Evolutionary conservation across 1,140 invertebrate genomes (phyloP).

Genomic region (Apocrypta bakeri): DNA sequence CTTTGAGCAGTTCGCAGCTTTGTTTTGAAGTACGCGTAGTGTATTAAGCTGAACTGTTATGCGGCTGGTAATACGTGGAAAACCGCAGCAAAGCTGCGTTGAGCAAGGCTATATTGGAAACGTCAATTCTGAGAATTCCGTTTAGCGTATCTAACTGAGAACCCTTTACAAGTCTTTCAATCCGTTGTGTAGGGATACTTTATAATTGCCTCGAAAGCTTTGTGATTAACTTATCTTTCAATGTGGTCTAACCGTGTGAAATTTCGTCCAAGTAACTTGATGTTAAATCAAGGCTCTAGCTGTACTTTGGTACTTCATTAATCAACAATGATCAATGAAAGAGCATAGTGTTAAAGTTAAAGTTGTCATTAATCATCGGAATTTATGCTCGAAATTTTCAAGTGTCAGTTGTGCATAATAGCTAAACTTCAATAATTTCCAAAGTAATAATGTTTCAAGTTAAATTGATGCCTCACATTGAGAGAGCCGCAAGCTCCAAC

Average conservation of each 20-base stretch:
- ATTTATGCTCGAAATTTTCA: constrained; percentile 44
- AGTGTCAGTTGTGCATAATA: constrained; percentile 43
- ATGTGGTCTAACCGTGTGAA: not conserved
- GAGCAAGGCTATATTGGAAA: not conserved
- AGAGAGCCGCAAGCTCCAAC: not conserved
- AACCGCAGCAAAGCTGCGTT: constrained; percentile 12
- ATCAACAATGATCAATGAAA: too few species aligned
- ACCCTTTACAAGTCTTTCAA: not conserved
- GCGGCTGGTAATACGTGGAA: constrained; percentile 12
- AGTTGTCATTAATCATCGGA: constrained; percentile 24
- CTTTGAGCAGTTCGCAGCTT: not conserved
- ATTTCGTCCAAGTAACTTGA: not conserved
- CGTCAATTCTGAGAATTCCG: not conserved
- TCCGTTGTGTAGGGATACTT: not conserved
- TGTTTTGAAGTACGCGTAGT: not conserved
- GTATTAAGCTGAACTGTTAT: not conserved
- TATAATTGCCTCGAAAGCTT: not conserved
- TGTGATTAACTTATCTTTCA: not conserved
- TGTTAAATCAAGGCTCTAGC: not conserved
- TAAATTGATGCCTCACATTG: not conserved
- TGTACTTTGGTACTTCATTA: not conserved
- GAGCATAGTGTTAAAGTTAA: constrained; percentile 9
- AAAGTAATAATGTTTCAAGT: constrained; percentile 40
- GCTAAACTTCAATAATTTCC: constrained; percentile 45
- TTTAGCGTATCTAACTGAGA: not conserved